Base-by-base conservation (phyloP, 1,140 invertebrate genomes). In the Nasonia longicornis region DNA sequence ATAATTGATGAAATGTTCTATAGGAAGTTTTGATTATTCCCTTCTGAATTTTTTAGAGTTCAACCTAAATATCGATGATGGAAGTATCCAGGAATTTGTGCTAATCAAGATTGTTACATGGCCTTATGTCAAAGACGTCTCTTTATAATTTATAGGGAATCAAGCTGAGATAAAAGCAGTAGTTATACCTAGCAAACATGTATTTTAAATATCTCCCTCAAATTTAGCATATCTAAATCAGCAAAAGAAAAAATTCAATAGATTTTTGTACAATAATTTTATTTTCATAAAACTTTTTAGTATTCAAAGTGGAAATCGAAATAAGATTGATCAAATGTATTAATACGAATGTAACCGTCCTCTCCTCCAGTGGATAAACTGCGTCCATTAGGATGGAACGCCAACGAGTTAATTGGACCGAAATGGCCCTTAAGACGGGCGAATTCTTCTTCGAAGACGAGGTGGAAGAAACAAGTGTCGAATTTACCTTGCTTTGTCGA, bases 391-490 rank as follows among this genome's bases (percentile, higher is more conserved):
- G 99, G 99, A 93, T 99, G 98, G 91, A 99, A 99, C 69, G 96
- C 96, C 77, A 99, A 93, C 90, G 97, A 98, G 93, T 99, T 99
- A 86, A 99, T 99, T 1, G 99, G 99, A 86, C 99, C 99, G 89
- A 99, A 99, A 92, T 99, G 99, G 73, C 98, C 98, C 90, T 99
- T 99, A 0, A 99, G 95, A 77, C 98, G 92, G 0, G 95, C 98
- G 91, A 99, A 99, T 91, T 99, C 99, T 91, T 99, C 98, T 92
- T 99, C 98, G 89, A 99, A 99, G n/a, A 99, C 95, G 69, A 99
- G 90, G 91, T 99, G 98, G 93, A 97, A 99, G 90, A 99, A 98
- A 70, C 98, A 93, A 4, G 98, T 97, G 90, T 99, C 98, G 88
- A 99, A 99, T 92, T 99, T 99, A 35, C 98, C 99, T 79, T 97